Conservation (phyloP, 2,888 invertebrate genomes). For the Scaptomyza flava region DNA sequence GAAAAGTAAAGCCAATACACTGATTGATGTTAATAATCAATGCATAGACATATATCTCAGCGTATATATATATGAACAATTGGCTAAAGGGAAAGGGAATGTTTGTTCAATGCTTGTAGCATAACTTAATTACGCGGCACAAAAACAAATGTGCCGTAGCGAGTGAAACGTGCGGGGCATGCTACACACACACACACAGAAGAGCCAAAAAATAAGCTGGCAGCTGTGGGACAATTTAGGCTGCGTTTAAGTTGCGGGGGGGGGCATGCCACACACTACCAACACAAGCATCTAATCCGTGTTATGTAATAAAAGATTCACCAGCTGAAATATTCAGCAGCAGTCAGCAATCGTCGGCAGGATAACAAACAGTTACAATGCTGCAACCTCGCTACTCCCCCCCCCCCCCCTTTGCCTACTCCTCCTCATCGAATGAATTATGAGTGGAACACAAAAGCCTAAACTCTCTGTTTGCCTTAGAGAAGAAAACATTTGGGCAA, state of each 20-base stretch:
- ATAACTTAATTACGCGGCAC: slow-evolving; percentile 64
- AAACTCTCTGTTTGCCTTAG: slow-evolving; percentile 41
- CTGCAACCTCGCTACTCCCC: slow-evolving; percentile 29
- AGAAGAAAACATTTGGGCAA: slow-evolving; percentile 39
- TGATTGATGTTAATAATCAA: slow-evolving; percentile 70
- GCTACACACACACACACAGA: not conserved
- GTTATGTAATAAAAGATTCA: slow-evolving; percentile 72
- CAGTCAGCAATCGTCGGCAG: slow-evolving; percentile 51
- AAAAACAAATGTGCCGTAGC: slow-evolving; percentile 31
- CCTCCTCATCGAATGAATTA: slow-evolving; percentile 61
- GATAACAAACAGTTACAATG: slow-evolving; percentile 27
- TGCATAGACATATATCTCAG: slow-evolving; percentile 37
- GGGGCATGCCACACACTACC: slow-evolving; percentile 2
- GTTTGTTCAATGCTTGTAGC: slow-evolving; percentile 32
- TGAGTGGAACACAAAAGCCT: slow-evolving; percentile 47
- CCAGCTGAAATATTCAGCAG: slow-evolving; percentile 70
- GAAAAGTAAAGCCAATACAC: slow-evolving; percentile 43
- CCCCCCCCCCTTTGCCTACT: not conserved
- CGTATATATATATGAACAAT: slow-evolving; percentile 1
- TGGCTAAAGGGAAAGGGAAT: not conserved
- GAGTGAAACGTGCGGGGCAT: slow-evolving; percentile 63
- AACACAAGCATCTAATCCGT: slow-evolving; percentile 47
- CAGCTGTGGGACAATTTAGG: slow-evolving; percentile 22
- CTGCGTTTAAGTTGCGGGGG: slow-evolving; percentile 9
- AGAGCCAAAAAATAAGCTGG: not conserved